A percentile compares a stretch with the other conserved stretches of the same genome.
Conservation (phyloP, 2,113 vertebrate species). For the Muntiacus muntjak region DNA sequence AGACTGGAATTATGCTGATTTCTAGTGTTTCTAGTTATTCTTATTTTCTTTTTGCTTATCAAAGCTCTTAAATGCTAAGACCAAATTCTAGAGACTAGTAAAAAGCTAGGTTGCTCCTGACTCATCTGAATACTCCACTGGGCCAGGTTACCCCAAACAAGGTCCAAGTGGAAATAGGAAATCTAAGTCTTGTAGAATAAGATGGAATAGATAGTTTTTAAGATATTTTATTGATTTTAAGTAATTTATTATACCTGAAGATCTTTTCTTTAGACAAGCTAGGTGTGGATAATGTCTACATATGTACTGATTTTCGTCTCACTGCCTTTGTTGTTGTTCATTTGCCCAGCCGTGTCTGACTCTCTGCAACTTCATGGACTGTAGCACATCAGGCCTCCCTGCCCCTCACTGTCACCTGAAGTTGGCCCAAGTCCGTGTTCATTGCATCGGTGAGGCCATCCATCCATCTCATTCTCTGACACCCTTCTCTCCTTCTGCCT, state of each 20-base stretch:
- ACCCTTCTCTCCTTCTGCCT: not conserved
- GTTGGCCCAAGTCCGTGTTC: not conserved
- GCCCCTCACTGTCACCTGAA: not conserved
- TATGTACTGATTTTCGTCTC: not conserved
- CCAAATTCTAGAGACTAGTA: not conserved
- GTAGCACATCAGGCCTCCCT: not conserved
- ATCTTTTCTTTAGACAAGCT: not conserved
- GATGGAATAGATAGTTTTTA: not conserved
- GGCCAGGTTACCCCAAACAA: not conserved
- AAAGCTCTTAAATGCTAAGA: not conserved
- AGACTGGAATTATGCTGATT: not conserved
- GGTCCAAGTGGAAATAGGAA: not conserved
- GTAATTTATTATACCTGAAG: not conserved
- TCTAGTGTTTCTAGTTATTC: not conserved
- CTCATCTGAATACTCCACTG: not conserved
- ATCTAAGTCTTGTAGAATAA: not conserved
- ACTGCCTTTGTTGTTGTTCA: not conserved
- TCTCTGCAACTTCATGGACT: not conserved
- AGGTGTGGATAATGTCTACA: not conserved
- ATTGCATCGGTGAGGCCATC: not conserved
- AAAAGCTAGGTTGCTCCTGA: not conserved
- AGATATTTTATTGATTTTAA: not conserved
- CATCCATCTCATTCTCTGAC: not conserved
- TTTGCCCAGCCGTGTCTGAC: not conserved
- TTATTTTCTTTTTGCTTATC: not conserved